These are phyloP conservation scores for Poeciliopsis turrubarensis DNA, from an alignment of 2,113 vertebrate genomes.

Conservation along the genomic window DNA sequence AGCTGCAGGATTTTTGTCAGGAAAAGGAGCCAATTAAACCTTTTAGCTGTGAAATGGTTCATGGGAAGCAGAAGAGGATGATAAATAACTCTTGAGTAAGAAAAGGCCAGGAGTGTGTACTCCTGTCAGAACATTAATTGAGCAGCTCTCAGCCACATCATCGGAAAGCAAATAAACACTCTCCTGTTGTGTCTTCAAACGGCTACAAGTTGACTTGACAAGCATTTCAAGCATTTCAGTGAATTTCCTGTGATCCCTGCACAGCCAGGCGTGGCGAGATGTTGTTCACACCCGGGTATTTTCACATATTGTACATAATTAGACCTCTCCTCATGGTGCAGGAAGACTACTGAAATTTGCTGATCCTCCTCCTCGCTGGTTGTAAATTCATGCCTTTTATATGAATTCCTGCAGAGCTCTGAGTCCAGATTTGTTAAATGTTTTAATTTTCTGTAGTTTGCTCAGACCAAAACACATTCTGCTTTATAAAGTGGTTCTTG, in stretches of 20 bases:
- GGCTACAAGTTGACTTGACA: background rate
- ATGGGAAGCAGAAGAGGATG: background rate
- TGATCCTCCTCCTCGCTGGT: background rate
- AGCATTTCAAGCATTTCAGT: background rate
- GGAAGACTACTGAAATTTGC: background rate
- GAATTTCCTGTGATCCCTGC: background rate
- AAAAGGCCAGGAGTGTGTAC: background rate
- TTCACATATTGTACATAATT: constrained; percentile 16
- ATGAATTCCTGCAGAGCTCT: too few species aligned
- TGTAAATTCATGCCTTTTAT: background rate
- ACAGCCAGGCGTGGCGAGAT: background rate
- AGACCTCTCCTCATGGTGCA: background rate
- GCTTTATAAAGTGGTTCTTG: background rate
- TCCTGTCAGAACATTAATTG: constrained; percentile 3
- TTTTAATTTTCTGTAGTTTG: background rate
- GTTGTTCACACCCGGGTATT: background rate
- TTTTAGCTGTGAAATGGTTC: background rate
- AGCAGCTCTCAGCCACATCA: constrained; percentile 4
- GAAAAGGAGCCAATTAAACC: background rate
- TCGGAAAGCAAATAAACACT: background rate
- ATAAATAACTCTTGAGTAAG: constrained; percentile 5
- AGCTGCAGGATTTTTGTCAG: background rate
- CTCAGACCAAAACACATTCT: background rate
- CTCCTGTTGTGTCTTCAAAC: background rate
- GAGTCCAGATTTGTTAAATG: background rate